Conservation (phyloP, 2,888 invertebrate species). For the Leptinotarsa rubiginosa region DNA sequence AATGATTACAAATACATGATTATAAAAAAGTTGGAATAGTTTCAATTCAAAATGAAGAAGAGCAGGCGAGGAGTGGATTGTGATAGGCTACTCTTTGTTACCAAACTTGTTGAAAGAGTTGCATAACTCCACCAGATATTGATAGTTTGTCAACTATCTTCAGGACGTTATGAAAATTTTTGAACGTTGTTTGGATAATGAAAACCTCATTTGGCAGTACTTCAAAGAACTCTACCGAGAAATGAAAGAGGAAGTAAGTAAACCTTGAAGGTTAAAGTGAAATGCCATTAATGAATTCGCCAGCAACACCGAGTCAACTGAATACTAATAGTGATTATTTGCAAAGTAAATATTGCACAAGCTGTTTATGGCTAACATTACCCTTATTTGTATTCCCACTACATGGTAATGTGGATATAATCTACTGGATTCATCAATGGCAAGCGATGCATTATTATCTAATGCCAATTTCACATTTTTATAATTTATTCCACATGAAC, state of each 20-base stretch:
- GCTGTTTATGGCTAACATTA: neutral
- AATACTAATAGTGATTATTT: constrained; percentile 6
- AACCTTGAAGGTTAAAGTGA: constrained; percentile 2
- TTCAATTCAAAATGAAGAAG: too few species aligned
- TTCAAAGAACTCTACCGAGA: neutral
- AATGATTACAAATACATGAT: too few species aligned
- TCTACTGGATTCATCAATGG: neutral
- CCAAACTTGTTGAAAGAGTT: too few species aligned
- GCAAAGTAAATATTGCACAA: neutral
- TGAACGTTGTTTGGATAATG: neutral
- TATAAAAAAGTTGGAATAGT: too few species aligned
- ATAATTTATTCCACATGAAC: neutral
- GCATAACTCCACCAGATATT: too few species aligned
- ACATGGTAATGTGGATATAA: neutral
- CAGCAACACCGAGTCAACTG: neutral
- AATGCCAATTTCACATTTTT: neutral
- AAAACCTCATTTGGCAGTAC: neutral
- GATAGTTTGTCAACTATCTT: too few species aligned
- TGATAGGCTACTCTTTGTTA: too few species aligned
- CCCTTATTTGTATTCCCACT: neutral
- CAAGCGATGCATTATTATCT: neutral
- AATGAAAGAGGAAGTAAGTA: constrained; percentile 1
- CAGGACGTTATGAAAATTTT: neutral
- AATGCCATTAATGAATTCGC: constrained; percentile 3
- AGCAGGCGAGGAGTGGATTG: too few species aligned